Percentiles rank a stretch among this genome's conserved stretches.
phyloP scores from a whole-genome alignment of 2,888 invertebrate species.

The Mactromeris polynyma region DNA sequence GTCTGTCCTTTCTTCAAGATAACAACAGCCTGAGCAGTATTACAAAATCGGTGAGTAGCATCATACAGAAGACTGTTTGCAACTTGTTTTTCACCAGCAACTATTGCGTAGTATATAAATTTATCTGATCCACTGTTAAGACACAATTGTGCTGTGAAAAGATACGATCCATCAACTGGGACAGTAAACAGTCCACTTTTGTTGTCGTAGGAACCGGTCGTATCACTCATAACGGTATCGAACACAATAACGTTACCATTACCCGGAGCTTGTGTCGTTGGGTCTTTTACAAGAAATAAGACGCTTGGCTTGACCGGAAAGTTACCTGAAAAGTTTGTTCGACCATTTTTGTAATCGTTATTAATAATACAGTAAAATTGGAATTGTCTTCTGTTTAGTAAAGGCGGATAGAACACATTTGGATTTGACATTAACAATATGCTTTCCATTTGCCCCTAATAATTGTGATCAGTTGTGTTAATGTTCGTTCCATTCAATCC shows the following conservation, averaged over 20 bases:
- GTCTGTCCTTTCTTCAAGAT: neutral
- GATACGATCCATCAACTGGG: neutral
- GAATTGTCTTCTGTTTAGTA: too few relatives aligned
- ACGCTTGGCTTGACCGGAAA: neutral
- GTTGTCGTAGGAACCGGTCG: neutral
- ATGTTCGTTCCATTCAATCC: too few relatives aligned
- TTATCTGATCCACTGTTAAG: neutral
- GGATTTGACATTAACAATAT: too few relatives aligned
- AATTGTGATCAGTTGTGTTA: too few relatives aligned
- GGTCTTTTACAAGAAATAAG: conserved; percentile 1
- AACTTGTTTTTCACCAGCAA: neutral
- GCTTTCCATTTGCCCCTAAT: too few relatives aligned
- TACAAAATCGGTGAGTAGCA: neutral
- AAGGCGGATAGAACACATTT: too few relatives aligned
- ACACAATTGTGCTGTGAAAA: neutral
- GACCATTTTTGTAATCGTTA: too few relatives aligned
- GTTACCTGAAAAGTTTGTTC: neutral
- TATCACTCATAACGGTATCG: neutral
- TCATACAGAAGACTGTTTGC: neutral
- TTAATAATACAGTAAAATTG: too few relatives aligned
- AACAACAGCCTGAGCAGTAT: neutral
- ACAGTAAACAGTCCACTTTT: neutral
- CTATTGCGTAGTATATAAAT: neutral
- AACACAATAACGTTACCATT: neutral
- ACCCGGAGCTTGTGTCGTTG: neutral